Evolutionary conservation across 2,113 vertebrate genomes (phyloP).

Genomic region (Hyperopisus bebe): DNA sequence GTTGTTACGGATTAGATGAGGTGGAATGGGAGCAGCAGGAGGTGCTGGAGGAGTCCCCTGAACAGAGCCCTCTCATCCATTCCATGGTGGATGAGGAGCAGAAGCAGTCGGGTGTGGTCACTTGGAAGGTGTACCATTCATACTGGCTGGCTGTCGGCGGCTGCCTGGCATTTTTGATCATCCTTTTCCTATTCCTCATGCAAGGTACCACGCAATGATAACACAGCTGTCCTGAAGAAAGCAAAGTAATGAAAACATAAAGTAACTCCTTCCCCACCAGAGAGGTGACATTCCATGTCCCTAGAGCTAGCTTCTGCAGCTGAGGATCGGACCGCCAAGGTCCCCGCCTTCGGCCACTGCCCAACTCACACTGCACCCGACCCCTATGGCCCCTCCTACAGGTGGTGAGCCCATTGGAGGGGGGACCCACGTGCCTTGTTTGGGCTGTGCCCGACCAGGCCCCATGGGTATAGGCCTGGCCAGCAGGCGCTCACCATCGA

Average conservation of each 20-base stretch:
- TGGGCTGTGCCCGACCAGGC: no score
- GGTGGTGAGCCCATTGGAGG: no score
- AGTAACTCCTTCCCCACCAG: no score
- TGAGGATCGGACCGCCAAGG: no score
- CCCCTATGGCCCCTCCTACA: no score
- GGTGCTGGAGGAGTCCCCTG: constrained; percentile 33
- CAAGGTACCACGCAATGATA: constrained; percentile 69
- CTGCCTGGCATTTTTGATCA: constrained; percentile 61
- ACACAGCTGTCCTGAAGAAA: background rate
- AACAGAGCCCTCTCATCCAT: constrained; percentile 30
- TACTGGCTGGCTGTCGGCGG: constrained; percentile 80
- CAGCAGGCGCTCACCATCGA: no score
- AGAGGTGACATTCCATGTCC: no score
- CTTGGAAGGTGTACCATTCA: constrained; percentile 76
- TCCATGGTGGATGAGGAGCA: constrained; percentile 63
- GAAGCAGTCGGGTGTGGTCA: constrained; percentile 78
- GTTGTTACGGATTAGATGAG: constrained; percentile 28
- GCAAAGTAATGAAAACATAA: background rate
- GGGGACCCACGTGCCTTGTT: no score
- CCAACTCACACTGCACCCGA: no score
- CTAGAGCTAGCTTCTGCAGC: no score
- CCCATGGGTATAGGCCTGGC: no score
- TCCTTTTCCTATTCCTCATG: constrained; percentile 81
- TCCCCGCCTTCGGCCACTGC: no score
- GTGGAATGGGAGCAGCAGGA: constrained; percentile 25